Base-by-base conservation (phyloP, 2,113 vertebrate genomes). In the Hippocampus comes region DNA sequence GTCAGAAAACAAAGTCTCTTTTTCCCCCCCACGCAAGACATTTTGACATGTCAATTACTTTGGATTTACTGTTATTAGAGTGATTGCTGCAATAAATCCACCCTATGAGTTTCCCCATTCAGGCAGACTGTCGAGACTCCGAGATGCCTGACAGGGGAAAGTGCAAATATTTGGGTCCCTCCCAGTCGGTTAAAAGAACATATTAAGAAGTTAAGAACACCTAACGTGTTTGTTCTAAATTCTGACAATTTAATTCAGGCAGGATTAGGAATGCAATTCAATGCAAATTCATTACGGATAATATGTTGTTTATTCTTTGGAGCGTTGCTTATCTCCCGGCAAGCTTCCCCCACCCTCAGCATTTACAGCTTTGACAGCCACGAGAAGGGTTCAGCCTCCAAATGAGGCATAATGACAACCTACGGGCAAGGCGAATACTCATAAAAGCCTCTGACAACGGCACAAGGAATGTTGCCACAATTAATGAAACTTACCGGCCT, bases 401-500 rank as follows among this genome's bases (percentile, higher is more conserved):
- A 88, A 86, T 82, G 78, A 75, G 72, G 82, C 68, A 73, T 84
- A 90, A 91, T 90, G 69, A n/a, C 87, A 88, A 90, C 88, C 85
- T 82, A 75, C 34, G 72, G 89, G 83, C 74, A 83, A 78, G 89
- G 76, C 90, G 89, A 82, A 71, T 80, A 55, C 84, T 74, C 90
- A 91, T 91, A 91, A 91, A 83, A 86, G 48, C 49, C 86, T 89
- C 83, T 90, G 92, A 91, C 86, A 89, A 90, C 76, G 78, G 85
- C 87, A 81, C 78, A 91, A 48, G 90, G 83, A 81, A 87, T 90
- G 72, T 83, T 90, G 85, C 93, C 91, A 82, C 86, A 82, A 86
- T 86, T 91, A 92, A 90, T 89, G 91, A 91, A 88, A 91, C 89
- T 89, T 91, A 90, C 90, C 82, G 80, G 91, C 80, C 89, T 91